phyloP scores from a whole-genome alignment of 2,888 invertebrate species.

The Cabera pusaria region DNA sequence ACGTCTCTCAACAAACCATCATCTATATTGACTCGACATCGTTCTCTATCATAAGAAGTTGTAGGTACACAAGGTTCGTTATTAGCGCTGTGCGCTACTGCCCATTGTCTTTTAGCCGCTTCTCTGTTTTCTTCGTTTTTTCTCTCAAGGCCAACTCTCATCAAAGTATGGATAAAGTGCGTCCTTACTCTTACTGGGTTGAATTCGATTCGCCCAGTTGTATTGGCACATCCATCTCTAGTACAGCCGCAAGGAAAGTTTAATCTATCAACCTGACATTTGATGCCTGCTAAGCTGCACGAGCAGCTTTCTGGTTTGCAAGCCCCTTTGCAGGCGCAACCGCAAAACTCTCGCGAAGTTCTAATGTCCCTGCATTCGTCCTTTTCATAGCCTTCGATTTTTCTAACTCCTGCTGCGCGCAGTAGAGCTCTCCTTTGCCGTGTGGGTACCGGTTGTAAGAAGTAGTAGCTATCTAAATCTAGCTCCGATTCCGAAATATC shows the following conservation, averaged over 20 bases:
- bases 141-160: slow-evolving; percentile 95
- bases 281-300: slow-evolving; percentile 97
- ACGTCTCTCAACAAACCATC: slow-evolving; percentile 79
- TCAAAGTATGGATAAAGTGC: slow-evolving; percentile 98
- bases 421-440: slow-evolving; percentile 94
- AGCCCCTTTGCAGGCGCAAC: slow-evolving; percentile 95
- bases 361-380: slow-evolving; percentile 97
- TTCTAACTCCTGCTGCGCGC: slow-evolving; percentile 95
- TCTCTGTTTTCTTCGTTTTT: slow-evolving; percentile 86
- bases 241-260: slow-evolving; percentile 99
- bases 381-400: slow-evolving; percentile 96
- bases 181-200: slow-evolving; percentile 97
- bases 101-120: slow-evolving; percentile 75
- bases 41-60: slow-evolving; percentile 63
- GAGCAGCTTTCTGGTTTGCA: slow-evolving; percentile 98
- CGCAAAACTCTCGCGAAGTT: slow-evolving; percentile 95
- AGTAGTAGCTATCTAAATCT: slow-evolving; percentile 95
- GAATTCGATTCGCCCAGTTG: slow-evolving; percentile 96
- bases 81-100: slow-evolving; percentile 58
- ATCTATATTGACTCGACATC: slow-evolving; percentile 57
- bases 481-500: slow-evolving; percentile 92
- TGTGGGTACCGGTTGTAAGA: slow-evolving; percentile 95
- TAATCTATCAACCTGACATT: slow-evolving; percentile 98
- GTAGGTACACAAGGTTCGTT: slow-evolving; percentile 41
- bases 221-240: slow-evolving; percentile 96